Base-by-base conservation (phyloP, 1,140 invertebrate genomes). In the Eulimnadia texana region DNA sequence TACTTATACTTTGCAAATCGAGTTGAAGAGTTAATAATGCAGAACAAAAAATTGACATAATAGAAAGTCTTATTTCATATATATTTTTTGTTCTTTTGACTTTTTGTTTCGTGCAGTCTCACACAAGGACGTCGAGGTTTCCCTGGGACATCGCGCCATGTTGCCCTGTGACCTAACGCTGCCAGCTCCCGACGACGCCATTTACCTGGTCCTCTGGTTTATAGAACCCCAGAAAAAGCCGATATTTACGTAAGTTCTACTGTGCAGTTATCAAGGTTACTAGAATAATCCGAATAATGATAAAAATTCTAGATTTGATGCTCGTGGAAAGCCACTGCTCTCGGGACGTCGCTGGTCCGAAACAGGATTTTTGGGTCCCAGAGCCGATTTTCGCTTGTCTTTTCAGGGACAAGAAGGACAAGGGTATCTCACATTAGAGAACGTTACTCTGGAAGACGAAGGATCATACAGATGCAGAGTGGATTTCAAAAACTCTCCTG, bases 271-370 rank as follows among this genome's bases (percentile, higher is more conserved):
- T 11, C 11, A 11, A 47, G 11, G 42, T 1, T 11, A 47, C 11
- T 47, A 47, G 11, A 47, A 47, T 47, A 47, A 11, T 47, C n/a
- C 1, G 42, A n/a, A n/a, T n/a, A n/a, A n/a, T n/a, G n/a, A n/a
- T n/a, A n/a, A n/a, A n/a, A 6, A 52, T 50, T n/a, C 3, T 51
- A 90, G 87, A 72, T 88, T 86, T 70, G 87, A 90, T 70, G 85
- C 88, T 3, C 77, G 87, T 55, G 86, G 86, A 1, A 72, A 85
- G 62, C 76, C 84, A 1, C 85, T 88, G 70, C 82, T 81, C 69
- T 82, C 84, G 69, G 86, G 85, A 1, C 72, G 84, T 0, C 83
- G 86, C 65, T 87, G 84, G 84, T 88, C 86, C 20, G 84, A 88
- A 69, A 81, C 80, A 13, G 81, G 80, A 27, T 80, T 80, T 49